phyloP scores from a whole-genome alignment of 2,888 invertebrate species.

The Drosophila basisetae region DNA sequence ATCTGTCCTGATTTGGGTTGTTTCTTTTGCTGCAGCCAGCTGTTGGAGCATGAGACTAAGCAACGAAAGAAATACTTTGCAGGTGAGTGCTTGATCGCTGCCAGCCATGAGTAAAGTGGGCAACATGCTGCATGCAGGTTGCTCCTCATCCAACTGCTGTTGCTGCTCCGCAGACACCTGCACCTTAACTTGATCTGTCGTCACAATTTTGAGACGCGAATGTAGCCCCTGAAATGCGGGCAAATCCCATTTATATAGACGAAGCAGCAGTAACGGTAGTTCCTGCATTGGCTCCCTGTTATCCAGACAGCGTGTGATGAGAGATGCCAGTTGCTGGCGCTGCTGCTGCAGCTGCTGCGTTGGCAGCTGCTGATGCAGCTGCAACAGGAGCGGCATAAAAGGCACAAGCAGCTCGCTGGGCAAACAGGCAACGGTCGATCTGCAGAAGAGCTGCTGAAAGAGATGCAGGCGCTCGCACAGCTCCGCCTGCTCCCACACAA shows the following conservation, averaged over 20 bases:
- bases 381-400: constrained; percentile 79
- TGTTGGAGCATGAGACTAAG: constrained; percentile 60
- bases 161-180: constrained; percentile 61
- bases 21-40: constrained; percentile 16
- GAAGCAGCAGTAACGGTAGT: constrained; percentile 68
- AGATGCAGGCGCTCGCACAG: constrained; percentile 65
- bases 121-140: constrained; percentile 54
- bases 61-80: constrained; percentile 80
- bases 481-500: constrained; percentile 81
- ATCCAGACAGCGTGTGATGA: constrained; percentile 79
- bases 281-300: constrained; percentile 73
- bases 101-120: constrained; percentile 68
- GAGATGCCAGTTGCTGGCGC: constrained; percentile 50
- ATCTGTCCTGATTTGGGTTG: constrained; percentile 42
- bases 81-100: constrained; percentile 77
- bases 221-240: constrained; percentile 66
- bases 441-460: constrained; percentile 81
- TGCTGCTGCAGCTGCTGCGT: constrained; percentile 42
- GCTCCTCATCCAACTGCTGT: constrained; percentile 38
- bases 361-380: constrained; percentile 72
- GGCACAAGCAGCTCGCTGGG: constrained; percentile 76
- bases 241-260: constrained; percentile 55
- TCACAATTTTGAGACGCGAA: constrained; percentile 62
- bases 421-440: constrained; percentile 80
- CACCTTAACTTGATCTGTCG: constrained; percentile 39